Evolutionary conservation across 2,888 invertebrate genomes (phyloP).

Genomic region (Lydus trimaculatus): DNA sequence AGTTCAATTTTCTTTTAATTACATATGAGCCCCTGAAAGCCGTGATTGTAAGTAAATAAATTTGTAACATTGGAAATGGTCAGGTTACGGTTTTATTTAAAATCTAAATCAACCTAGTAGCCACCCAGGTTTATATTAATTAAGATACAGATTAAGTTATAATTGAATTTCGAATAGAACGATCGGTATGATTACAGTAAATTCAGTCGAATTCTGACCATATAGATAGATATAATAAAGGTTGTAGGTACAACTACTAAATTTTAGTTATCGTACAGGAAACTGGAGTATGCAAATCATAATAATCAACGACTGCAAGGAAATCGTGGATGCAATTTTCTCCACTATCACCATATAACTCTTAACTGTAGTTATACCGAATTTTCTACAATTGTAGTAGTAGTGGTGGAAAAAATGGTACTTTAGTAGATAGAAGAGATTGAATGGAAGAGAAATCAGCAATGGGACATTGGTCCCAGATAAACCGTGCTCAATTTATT

Average conservation of each 20-base stretch:
- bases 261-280: constrained; percentile 29
- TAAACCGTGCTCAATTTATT: constrained; percentile 35
- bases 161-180: neutral
- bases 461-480: constrained; percentile 11
- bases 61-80: neutral
- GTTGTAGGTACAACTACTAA: neutral
- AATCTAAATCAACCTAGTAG: neutral
- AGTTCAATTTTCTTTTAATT: constrained; percentile 4
- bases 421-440: constrained; percentile 9
- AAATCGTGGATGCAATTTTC: neutral
- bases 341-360: neutral
- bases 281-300: constrained; percentile 31
- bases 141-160: neutral
- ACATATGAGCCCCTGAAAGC: neutral
- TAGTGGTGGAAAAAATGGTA: neutral
- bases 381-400: neutral
- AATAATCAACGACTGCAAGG: neutral
- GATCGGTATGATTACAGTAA: neutral
- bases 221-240: neutral
- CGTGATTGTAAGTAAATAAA: neutral
- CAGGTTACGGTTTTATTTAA: neutral
- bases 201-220: neutral
- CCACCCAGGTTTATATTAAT: neutral
- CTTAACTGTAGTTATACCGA: too few species aligned
- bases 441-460: constrained; percentile 9